A percentile compares a stretch with the other conserved stretches of the same genome.
Evolutionary conservation across 2,888 invertebrate species (phyloP).

Genomic region (Thyatira batis): DNA sequence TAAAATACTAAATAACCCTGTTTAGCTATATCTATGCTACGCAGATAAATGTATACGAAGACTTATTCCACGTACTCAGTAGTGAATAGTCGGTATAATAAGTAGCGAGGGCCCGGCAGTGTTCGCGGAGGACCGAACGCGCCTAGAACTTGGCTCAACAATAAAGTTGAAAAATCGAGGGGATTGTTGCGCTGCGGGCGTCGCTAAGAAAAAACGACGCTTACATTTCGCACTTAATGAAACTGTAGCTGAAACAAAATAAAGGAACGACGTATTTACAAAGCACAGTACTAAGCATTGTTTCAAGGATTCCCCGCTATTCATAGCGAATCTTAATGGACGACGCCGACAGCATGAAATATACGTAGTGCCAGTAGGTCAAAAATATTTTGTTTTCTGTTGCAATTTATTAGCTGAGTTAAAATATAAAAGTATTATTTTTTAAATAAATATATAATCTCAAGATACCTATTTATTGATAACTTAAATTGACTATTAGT

Average conservation of each 20-base stretch:
- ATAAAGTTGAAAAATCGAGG: constrained; percentile 78
- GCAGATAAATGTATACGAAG: not conserved
- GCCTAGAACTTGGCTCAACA: constrained; percentile 64
- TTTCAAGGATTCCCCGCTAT: constrained; percentile 58
- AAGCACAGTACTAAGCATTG: constrained; percentile 59
- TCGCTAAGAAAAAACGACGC: constrained; percentile 71
- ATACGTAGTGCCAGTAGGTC: constrained; percentile 43
- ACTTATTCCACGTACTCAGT: not conserved
- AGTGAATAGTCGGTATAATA: constrained; percentile 53
- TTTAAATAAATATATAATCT: too few relatives aligned
- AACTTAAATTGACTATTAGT: too few relatives aligned
- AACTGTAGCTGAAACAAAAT: constrained; percentile 77
- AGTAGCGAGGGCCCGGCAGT: constrained; percentile 45
- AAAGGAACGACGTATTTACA: constrained; percentile 72
- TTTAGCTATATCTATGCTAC: not conserved
- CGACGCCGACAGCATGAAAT: constrained; percentile 60
- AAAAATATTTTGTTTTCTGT: not conserved
- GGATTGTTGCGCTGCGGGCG: constrained; percentile 67
- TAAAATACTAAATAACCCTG: too few relatives aligned
- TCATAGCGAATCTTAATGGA: constrained; percentile 56
- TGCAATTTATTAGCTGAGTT: not conserved
- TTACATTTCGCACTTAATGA: constrained; percentile 79
- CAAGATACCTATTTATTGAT: too few relatives aligned
- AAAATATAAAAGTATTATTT: not conserved
- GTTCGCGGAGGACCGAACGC: constrained; percentile 32